A percentile compares a stretch with the other conserved stretches of the same genome.
These are phyloP conservation scores for Halocynthia roretzi DNA, from an alignment of 23 tunicate genomes.

Conservation along the genomic window DNA sequence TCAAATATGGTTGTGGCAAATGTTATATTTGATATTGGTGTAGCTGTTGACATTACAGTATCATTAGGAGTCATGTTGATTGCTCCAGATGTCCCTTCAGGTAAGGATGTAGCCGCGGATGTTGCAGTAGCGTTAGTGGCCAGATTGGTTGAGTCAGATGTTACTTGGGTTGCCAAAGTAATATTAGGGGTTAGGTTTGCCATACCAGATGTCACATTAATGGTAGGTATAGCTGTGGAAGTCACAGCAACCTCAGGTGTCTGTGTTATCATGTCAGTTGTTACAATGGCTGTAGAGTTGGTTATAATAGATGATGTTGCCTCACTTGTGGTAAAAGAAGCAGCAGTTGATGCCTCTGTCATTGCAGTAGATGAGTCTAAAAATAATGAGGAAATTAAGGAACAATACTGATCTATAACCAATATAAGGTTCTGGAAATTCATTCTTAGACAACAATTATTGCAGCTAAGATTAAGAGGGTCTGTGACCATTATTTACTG, in stretches of 20 bases:
- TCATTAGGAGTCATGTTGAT: not conserved
- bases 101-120: not conserved
- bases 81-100: not conserved
- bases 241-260: not conserved
- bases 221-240: not conserved
- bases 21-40: not conserved
- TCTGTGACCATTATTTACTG: too few relatives aligned
- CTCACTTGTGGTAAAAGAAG: too few relatives aligned
- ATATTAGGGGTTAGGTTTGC: not conserved
- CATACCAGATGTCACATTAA: not conserved
- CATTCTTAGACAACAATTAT: too few relatives aligned
- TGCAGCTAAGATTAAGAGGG: too few relatives aligned
- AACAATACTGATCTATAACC: too few relatives aligned
- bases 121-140: not conserved
- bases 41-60: not conserved
- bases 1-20: not conserved
- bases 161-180: not conserved
- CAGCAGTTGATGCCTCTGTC: too few relatives aligned
- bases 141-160: not conserved
- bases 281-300: not conserved
- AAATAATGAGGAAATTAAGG: too few relatives aligned
- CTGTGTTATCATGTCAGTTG: not conserved
- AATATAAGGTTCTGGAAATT: too few relatives aligned
- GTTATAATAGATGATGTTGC: too few relatives aligned
- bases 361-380: too few relatives aligned